These are phyloP conservation scores for Setipinna tenuifilis DNA, from an alignment of 2,797 vertebrate genomes.

Conservation along the genomic window DNA sequence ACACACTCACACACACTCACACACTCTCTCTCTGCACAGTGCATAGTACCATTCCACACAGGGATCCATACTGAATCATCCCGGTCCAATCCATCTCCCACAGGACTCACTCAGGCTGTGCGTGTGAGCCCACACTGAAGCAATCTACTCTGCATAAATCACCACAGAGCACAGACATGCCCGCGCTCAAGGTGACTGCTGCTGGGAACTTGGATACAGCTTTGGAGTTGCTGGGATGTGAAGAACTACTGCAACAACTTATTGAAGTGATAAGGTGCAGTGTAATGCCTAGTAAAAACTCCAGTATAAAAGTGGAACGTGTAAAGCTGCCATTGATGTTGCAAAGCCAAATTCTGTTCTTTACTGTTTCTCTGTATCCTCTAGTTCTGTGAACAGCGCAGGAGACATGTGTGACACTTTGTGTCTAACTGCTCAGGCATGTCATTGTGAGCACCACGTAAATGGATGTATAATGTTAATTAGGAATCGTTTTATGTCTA, in stretches of 20 bases:
- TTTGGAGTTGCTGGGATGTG: background rate
- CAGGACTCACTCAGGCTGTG: background rate
- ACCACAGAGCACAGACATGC: background rate
- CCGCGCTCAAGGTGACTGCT: background rate
- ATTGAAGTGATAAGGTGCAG: background rate
- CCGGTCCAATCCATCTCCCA: constrained; percentile 27
- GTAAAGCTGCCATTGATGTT: background rate
- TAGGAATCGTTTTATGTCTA: too few relatives aligned
- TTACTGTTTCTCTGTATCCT: too few relatives aligned
- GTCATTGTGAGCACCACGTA: background rate
- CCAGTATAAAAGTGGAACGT: background rate
- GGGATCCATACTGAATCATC: constrained; percentile 38
- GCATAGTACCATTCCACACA: constrained; percentile 11
- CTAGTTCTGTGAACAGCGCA: too few relatives aligned
- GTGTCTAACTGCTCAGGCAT: background rate
- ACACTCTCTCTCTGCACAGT: background rate
- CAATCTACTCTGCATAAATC: constrained; percentile 15
- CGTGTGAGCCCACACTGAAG: constrained; percentile 4
- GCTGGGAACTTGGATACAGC: background rate
- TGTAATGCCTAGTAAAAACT: background rate
- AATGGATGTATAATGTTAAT: too few relatives aligned
- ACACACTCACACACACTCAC: too few relatives aligned
- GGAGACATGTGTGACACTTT: too few relatives aligned
- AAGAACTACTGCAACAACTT: background rate
- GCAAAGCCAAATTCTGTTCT: background rate